Evolutionary conservation across 1,140 invertebrate species (phyloP), one percentile per base, ranked within the genome.

Genomic region (Camponotus floridanus): DNA sequence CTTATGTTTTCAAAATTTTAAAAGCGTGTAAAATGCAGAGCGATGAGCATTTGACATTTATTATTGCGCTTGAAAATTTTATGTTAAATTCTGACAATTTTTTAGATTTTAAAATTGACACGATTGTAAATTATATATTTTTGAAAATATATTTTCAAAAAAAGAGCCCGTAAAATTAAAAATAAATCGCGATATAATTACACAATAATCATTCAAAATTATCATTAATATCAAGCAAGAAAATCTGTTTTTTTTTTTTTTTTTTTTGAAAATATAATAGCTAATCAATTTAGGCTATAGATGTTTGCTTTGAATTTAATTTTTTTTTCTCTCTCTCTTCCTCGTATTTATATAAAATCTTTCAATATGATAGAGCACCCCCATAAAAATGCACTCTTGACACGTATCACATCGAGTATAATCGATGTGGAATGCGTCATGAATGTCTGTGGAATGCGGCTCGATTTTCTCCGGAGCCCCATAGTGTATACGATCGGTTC

Each of bases 371-470:
- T 33, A 26, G 11, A 26, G 26, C 26, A 26, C 18, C 18, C 18
- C 0, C 26, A 18, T 64, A 65, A 64, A 31, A 1, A 51, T n/a
- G 6, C 9, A 68, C 68, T n/a, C n/a, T 42, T 48, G 21, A 8
- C 21, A 21, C 33, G 48, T 13, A 36, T 55, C 26, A 7, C 26
- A 64, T 48, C 1, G 42, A 67, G 36, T 62, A 18, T 21, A 70
- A n/a, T 42, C 33, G 85, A 80, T 18, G 21, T 85, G 86, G 86
- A 90, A 90, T 85, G 83, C 68, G 5, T 59, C 79, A 67, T 68
- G 88, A 33, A 87, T 39, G 67, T 36, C 67, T 76, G 42, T 76
- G 88, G 88, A 90, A 90, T 90, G 88, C 86, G 74, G 57, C 76
- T 90, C 76, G 71, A 79, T 76, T 90, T 90, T 87, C 74, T 87